Evolutionary conservation across 1,140 invertebrate genomes (phyloP), one percentile per base, ranked within the genome.

Genomic region (Cardiocondyla obscurior): DNA sequence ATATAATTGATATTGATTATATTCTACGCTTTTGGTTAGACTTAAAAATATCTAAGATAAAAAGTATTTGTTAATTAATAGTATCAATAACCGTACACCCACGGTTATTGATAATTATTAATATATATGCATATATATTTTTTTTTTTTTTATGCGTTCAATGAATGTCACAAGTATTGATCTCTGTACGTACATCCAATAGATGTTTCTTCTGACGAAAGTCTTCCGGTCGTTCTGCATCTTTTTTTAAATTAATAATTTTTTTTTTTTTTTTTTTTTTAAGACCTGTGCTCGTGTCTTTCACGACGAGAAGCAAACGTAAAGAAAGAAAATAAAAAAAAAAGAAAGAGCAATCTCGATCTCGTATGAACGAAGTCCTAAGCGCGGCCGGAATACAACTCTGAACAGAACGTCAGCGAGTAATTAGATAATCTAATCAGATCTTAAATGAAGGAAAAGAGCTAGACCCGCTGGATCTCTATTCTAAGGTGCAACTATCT

Each of bases 341-440:
- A n/a, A n/a, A n/a, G n/a, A n/a, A n/a, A n/a, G n/a, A n/a, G n/a
- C n/a, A n/a, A n/a, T n/a, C n/a, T 16, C 72, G 85, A 89, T 86
- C 86, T 87, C 76, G 77, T 82, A 3, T 44, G 25, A 77, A 58
- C 83, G 81, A 86, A 83, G 87, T 84, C 85, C 88, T 88, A 86
- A 91, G 76, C 88, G 76, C 85, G 85, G 88, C 55, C 85, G 73
- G 74, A 84, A 51, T 64, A 57, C n/a, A 84, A 73, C 85, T 88
- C 58, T 70, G 67, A 85, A 67, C 42, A 64, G 84, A 65, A 72
- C 42, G 73, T 73, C 82, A 70, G 67, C 58, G 85, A 90, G 74
- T 86, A 85, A 90, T 87, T 92, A 92, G 90, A 72, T 92, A 90
- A 91, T 90, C 90, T 91, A 90, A 91, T 91, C 90, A 74, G 81